Evolutionary conservation across 1,140 invertebrate species (phyloP).

Genomic region (Achatina immaculata): DNA sequence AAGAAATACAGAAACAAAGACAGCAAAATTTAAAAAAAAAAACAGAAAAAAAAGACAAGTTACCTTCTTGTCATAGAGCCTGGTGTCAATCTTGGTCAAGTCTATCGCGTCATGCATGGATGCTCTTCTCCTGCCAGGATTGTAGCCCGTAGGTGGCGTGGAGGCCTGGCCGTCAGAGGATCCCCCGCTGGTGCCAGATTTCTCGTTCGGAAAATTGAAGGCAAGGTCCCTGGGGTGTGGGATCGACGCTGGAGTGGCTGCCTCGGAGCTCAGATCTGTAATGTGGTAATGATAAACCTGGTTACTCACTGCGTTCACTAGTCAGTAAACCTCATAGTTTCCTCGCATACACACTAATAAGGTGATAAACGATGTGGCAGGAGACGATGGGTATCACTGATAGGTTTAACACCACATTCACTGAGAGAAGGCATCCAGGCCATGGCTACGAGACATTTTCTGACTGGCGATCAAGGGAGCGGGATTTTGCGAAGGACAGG

Average conservation of each 20-base stretch:
- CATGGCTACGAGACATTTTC: no score
- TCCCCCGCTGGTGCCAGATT: slow-evolving; percentile 16
- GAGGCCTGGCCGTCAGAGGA: slow-evolving; percentile 43
- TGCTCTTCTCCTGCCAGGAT: slow-evolving; percentile 51
- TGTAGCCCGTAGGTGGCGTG: slow-evolving; percentile 47
- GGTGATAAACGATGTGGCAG: no score
- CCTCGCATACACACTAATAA: no score
- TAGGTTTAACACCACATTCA: no score
- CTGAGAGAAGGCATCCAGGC: no score
- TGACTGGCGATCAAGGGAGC: no score
- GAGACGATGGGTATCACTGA: no score
- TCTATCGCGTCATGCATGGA: slow-evolving; percentile 67
- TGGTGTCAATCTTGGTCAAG: slow-evolving; percentile 60
- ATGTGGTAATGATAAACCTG: slow-evolving; percentile 29
- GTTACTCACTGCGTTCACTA: background rate
- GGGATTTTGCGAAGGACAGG: no score
- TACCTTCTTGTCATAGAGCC: slow-evolving; percentile 62
- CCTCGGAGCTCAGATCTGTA: slow-evolving; percentile 60
- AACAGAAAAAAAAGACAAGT: background rate
- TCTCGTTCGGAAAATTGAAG: slow-evolving; percentile 50
- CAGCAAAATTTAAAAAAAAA: background rate
- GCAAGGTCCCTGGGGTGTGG: slow-evolving; percentile 52
- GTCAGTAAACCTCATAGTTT: no score
- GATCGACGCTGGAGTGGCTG: slow-evolving; percentile 52
- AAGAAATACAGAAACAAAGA: no score